phyloP scores from a whole-genome alignment of 2,797 vertebrate species.

The Florisuga fusca region DNA sequence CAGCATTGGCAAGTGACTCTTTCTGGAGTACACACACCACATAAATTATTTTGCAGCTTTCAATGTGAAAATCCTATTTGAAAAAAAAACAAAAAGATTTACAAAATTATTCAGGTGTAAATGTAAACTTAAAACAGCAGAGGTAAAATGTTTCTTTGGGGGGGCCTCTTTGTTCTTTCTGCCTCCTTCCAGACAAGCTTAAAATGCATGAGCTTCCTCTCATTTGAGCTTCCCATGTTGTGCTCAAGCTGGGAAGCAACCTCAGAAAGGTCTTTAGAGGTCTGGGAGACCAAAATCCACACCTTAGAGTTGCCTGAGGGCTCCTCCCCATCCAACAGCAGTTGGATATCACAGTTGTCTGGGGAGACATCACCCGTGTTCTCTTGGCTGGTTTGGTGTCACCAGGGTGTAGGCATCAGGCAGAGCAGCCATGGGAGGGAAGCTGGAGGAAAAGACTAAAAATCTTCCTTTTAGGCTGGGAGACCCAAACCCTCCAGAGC shows the following conservation, averaged over 20 bases:
- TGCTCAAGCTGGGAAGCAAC: background rate
- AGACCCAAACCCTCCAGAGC: background rate
- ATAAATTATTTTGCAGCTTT: background rate
- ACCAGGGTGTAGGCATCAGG: background rate
- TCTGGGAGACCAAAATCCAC: background rate
- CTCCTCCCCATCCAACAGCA: background rate
- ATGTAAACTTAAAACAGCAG: background rate
- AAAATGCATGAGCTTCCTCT: background rate
- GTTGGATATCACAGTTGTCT: too few species aligned
- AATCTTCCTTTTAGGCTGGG: background rate
- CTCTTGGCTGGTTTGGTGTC: background rate
- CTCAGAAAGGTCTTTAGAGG: background rate
- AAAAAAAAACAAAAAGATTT: background rate
- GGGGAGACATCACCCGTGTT: rapidly evolving
- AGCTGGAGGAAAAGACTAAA: background rate
- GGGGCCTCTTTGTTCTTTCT: background rate
- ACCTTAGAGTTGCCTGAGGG: background rate
- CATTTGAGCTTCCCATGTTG: rapidly evolving
- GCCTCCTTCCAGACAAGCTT: background rate
- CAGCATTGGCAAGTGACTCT: background rate
- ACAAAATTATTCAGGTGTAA: background rate
- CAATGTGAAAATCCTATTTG: background rate
- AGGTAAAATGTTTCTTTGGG: background rate
- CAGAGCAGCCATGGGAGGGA: background rate
- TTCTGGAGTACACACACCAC: background rate